phyloP scores from a whole-genome alignment of 2,797 vertebrate genomes.

The Mastacembelus armatus region DNA sequence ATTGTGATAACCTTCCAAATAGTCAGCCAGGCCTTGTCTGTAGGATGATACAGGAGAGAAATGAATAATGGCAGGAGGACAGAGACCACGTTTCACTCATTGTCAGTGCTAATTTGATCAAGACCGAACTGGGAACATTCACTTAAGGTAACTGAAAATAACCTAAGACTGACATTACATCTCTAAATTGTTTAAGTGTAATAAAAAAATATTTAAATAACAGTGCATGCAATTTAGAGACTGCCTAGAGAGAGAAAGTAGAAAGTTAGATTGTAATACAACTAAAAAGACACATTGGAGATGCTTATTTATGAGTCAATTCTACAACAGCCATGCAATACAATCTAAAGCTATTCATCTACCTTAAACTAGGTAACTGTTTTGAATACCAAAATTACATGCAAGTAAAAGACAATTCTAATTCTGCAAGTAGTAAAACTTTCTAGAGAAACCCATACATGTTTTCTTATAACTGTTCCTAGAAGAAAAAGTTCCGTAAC shows the following conservation, averaged over 20 bases:
- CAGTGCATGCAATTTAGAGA: background rate
- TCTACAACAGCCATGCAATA: background rate
- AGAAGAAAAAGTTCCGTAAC: too few relatives aligned
- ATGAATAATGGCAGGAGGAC: background rate
- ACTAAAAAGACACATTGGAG: background rate
- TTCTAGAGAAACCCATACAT: too few relatives aligned
- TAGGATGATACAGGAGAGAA: conserved; percentile 51
- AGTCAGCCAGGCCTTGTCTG: conserved; percentile 90
- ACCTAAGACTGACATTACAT: too few relatives aligned
- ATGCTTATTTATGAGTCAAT: background rate
- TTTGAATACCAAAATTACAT: too few relatives aligned
- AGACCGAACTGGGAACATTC: background rate
- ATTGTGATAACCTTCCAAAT: conserved; percentile 90
- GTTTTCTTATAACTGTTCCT: too few relatives aligned
- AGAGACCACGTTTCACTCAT: background rate
- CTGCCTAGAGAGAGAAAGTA: too few relatives aligned
- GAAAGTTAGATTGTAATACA: too few relatives aligned
- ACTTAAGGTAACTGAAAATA: background rate
- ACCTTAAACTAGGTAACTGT: too few relatives aligned
- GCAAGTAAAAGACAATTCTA: too few relatives aligned
- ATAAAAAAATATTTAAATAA: background rate
- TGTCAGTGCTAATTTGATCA: background rate
- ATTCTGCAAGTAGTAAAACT: too few relatives aligned
- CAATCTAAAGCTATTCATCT: too few relatives aligned
- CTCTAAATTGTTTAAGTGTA: background rate